phyloP scores from a whole-genome alignment of 2,888 invertebrate genomes.

The Nomada goodeniana region DNA sequence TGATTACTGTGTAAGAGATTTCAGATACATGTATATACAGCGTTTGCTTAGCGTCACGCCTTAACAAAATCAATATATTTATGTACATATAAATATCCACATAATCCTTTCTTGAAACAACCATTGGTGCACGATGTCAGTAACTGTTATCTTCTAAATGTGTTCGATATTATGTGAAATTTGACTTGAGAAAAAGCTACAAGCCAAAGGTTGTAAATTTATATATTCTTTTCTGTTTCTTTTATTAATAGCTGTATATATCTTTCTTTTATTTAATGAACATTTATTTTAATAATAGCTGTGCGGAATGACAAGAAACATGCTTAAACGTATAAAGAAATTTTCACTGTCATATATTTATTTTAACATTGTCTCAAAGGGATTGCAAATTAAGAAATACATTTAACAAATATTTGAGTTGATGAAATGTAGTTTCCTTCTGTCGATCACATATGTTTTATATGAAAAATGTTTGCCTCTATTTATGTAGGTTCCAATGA shows the following conservation, averaged over 20 bases:
- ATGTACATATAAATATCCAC: constrained; percentile 40
- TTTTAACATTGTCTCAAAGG: too few species aligned
- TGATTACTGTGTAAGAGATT: constrained; percentile 38
- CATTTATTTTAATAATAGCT: not conserved
- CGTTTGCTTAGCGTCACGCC: constrained; percentile 12
- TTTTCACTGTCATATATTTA: too few species aligned
- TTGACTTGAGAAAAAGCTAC: not conserved
- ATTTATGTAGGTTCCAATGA: not conserved
- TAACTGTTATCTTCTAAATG: not conserved
- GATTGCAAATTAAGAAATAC: not conserved
- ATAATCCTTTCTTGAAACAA: constrained; percentile 14
- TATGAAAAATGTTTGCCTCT: not conserved
- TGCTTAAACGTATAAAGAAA: too few species aligned
- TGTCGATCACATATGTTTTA: not conserved
- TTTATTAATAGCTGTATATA: too few species aligned
- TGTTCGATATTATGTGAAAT: constrained; percentile 5
- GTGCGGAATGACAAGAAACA: too few species aligned
- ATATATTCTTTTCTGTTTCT: too few species aligned
- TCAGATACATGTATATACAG: constrained; percentile 41
- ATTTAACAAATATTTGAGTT: not conserved
- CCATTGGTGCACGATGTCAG: not conserved
- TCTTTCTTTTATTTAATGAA: not conserved
- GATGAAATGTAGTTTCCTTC: not conserved
- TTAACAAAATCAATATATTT: constrained; percentile 31
- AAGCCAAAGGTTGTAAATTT: too few species aligned